phyloP scores from a whole-genome alignment of 1,140 invertebrate species.

The Steinernema khuongi region DNA sequence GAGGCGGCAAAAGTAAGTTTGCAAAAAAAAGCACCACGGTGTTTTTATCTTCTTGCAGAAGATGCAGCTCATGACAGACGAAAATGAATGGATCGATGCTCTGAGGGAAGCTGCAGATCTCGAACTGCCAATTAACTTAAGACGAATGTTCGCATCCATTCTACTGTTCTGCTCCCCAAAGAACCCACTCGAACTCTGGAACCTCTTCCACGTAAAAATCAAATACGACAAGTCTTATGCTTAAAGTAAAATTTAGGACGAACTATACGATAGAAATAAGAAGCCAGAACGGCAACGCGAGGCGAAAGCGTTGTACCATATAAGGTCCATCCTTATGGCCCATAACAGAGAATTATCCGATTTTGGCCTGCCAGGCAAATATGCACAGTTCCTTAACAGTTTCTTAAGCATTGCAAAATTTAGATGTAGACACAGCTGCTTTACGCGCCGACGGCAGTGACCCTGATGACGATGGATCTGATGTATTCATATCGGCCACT shows the following conservation, averaged over 20 bases:
- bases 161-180: not conserved
- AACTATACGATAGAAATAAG: not conserved
- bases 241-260: not conserved
- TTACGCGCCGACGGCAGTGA: not conserved
- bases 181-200: not conserved
- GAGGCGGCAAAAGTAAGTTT: constrained; percentile 17
- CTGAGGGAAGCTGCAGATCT: not conserved
- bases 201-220: not conserved
- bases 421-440: not conserved
- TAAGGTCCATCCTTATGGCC: not conserved
- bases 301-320: constrained; percentile 25
- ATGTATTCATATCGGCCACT: not conserved
- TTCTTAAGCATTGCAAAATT: too few relatives aligned
- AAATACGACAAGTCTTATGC: too few relatives aligned
- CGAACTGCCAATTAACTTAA: not conserved
- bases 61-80: not conserved
- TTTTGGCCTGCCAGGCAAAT: constrained; percentile 13
- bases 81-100: not conserved
- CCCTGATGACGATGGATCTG: not conserved
- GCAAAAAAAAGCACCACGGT: not conserved
- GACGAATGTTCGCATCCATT: not conserved
- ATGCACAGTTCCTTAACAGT: not conserved
- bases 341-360: not conserved
- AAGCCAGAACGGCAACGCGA: not conserved
- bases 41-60: not conserved